Conservation (phyloP, 2,888 invertebrate genomes). For the Megamerina dolium region DNA sequence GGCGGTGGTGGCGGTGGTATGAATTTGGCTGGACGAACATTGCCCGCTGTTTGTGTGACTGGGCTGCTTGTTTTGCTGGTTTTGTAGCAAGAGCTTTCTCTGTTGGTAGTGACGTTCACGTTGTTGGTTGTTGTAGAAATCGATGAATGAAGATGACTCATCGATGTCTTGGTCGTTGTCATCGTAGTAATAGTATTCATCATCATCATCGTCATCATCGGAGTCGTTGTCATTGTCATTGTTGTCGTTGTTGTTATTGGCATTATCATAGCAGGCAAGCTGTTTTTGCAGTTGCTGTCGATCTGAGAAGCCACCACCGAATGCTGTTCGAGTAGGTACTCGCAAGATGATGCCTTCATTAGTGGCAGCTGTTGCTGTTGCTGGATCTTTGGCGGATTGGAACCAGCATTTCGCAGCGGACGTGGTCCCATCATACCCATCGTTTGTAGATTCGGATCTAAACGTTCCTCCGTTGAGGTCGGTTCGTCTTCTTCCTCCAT, state of each 20-base stretch:
- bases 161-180: slow-evolving; percentile 43
- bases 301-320: slow-evolving; percentile 14
- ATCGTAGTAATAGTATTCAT: slow-evolving; percentile 37
- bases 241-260: slow-evolving; percentile 9
- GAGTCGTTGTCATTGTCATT: slow-evolving; percentile 41
- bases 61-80: slow-evolving; percentile 14
- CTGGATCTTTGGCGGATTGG: slow-evolving; percentile 26
- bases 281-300: slow-evolving; percentile 18
- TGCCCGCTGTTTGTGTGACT: too few species aligned
- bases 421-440: slow-evolving; percentile 28
- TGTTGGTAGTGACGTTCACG: slow-evolving; percentile 53
- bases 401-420: slow-evolving; percentile 29
- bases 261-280: slow-evolving; percentile 14
- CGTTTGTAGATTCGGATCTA: slow-evolving; percentile 30
- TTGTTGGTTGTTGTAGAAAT: slow-evolving; percentile 55
- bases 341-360: slow-evolving; percentile 41
- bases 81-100: slow-evolving; percentile 26
- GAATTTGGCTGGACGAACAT: slow-evolving; percentile 38
- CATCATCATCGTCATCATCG: slow-evolving; percentile 40
- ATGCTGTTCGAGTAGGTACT: slow-evolving; percentile 45
- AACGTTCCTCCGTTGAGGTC: slow-evolving; percentile 28
- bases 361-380: neutral
- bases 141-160: slow-evolving; percentile 54
- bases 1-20: slow-evolving; percentile 44
- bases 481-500: slow-evolving; percentile 23